Percentiles rank a stretch among this genome's conserved stretches.
Evolutionary conservation across 2,797 vertebrate genomes (phyloP).

Genomic region (Sebastes itinus): DNA sequence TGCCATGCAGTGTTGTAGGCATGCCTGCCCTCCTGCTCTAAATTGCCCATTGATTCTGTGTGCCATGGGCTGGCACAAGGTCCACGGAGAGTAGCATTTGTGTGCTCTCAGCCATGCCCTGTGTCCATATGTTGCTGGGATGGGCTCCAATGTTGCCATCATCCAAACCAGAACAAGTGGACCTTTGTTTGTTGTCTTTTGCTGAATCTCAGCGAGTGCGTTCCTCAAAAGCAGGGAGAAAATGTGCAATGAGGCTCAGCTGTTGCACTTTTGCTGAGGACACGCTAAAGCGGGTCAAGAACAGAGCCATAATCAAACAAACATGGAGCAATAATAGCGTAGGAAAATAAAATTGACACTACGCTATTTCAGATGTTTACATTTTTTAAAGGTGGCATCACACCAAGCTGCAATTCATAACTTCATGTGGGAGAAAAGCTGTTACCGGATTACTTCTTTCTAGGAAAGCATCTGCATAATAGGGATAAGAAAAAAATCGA

Average conservation of each 20-base stretch:
- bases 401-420: slow-evolving; percentile 73
- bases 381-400: slow-evolving; percentile 18
- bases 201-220: slow-evolving; percentile 57
- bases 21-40: slow-evolving; percentile 79
- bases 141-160: slow-evolving; percentile 85
- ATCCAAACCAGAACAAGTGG: slow-evolving; percentile 82
- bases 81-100: slow-evolving; percentile 82
- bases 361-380: slow-evolving; percentile 20
- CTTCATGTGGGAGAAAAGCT: slow-evolving; percentile 86
- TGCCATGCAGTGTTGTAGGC: slow-evolving; percentile 67
- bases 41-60: slow-evolving; percentile 84
- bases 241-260: slow-evolving; percentile 50
- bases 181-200: slow-evolving; percentile 82
- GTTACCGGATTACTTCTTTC: slow-evolving; percentile 87
- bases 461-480: slow-evolving; percentile 87
- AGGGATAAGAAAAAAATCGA: slow-evolving; percentile 30
- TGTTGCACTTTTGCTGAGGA: slow-evolving; percentile 54
- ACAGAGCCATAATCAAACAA: slow-evolving; percentile 17
- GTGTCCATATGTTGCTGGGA: slow-evolving; percentile 88
- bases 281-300: slow-evolving; percentile 45
- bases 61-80: slow-evolving; percentile 82
- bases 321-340: slow-evolving; percentile 1
- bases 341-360: slow-evolving; percentile 25
- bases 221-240: slow-evolving; percentile 67
- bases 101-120: slow-evolving; percentile 86